Base-by-base conservation (phyloP, 2,888 invertebrate species). In the Limnephilus lunatus region DNA sequence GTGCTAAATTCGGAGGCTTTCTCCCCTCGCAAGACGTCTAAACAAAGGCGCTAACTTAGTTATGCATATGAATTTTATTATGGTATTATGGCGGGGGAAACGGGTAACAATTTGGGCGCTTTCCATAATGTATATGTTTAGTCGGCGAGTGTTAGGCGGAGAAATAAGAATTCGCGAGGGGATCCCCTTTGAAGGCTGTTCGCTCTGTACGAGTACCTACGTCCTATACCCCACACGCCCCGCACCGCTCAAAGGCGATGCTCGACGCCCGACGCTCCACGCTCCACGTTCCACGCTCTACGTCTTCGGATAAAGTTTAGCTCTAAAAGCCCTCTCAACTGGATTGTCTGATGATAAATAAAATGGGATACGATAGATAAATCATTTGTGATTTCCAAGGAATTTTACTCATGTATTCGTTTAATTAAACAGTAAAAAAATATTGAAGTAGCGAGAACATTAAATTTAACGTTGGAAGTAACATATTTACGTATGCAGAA, bases 41-140 rank as follows among this genome's bases (percentile, higher is more conserved):
- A 93, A 92, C 92, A 93, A 93, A 92, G 92, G 92, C 92, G 93
- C 90, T 93, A 93, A 92, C 92, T 92, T 91, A 92, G 93, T 93
- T 93, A 93, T 92, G 93, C 93, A 93, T 93, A 93, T 93, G 93
- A 93, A 92, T 93, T 93, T 93, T 92, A 93, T 93, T 92, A 93
- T 91, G 85, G 90, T 91, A 92, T 93, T 92, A 92, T 93, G 87
- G 91, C 87, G 48, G 88, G 92, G 92, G 91, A 93, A 93, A 91
- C 86, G 91, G 92, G 92, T 92, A 92, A 92, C 92, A 92, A 93
- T 92, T 92, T 92, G 81, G 81, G 87, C 83, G 92, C 90, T 92
- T 92, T 92, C 92, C 93, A 92, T 92, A 92, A 93, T 93, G 92
- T 90, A 89, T 92, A 90, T 90, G 92, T 92, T 90, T 91, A 90